These are phyloP conservation scores for Tribolium freemani DNA, from an alignment of 2,888 invertebrate species.

Conservation along the genomic window DNA sequence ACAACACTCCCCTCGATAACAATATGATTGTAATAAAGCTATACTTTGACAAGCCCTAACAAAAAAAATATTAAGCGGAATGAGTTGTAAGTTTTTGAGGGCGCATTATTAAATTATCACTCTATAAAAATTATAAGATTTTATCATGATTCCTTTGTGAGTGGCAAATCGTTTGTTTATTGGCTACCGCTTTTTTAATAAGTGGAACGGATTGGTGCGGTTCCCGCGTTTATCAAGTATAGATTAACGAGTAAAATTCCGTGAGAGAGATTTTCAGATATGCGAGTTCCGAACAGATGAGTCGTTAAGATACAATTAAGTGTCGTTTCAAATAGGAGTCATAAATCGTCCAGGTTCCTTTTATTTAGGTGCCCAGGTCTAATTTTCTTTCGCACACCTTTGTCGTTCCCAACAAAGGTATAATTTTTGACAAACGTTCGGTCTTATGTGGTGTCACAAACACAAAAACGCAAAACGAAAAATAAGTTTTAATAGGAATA, in stretches of 20 bases:
- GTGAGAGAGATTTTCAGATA: slow-evolving; percentile 42
- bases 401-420: slow-evolving; percentile 41
- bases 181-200: slow-evolving; percentile 18
- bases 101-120: slow-evolving; percentile 1
- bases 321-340: slow-evolving; percentile 21
- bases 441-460: slow-evolving; percentile 43
- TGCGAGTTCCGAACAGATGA: slow-evolving; percentile 22
- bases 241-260: slow-evolving; percentile 47
- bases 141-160: background rate
- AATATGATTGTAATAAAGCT: slow-evolving; percentile 22
- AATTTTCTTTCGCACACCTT: slow-evolving; percentile 21
- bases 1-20: slow-evolving; percentile 1
- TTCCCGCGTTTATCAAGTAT: slow-evolving; percentile 28
- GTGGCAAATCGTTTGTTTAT: slow-evolving; percentile 3
- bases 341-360: slow-evolving; percentile 19
- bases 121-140: background rate
- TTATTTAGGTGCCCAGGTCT: background rate
- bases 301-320: slow-evolving; percentile 38
- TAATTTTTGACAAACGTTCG: slow-evolving; percentile 34
- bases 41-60: slow-evolving; percentile 9
- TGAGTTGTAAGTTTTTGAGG: slow-evolving; percentile 23
- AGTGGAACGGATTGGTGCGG: background rate
- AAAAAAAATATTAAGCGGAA: slow-evolving; percentile 14
- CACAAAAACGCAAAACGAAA: slow-evolving; percentile 39
- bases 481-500: slow-evolving; percentile 47